Evolutionary conservation across 2,888 invertebrate species (phyloP), one percentile per base, ranked within the genome.

Genomic region (Rhorus exstirpatorius): DNA sequence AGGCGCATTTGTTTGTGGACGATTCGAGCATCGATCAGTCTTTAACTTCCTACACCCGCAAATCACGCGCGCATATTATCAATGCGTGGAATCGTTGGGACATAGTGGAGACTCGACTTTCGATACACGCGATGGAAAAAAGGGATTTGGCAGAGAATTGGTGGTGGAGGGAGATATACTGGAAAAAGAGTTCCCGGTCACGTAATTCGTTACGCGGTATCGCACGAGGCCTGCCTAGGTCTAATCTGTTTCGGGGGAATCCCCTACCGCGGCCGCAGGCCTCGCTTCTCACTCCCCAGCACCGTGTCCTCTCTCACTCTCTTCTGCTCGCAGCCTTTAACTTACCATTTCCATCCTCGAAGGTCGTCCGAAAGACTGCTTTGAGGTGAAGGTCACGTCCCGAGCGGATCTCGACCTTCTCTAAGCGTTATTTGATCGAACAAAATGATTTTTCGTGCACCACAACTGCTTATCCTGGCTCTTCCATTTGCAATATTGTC

Each of bases 311-410:
- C 21, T 41, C 55, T 58, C 49, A 44, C 24, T 58, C 35, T 67
- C 71, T 67, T 65, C 55, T 8, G 12, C 61, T n/a, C n/a, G n/a
- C 49, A n/a, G 14, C 49, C 41, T 71, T 70, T 67, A 51, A 3
- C 60, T 60, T 46, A 19, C 74, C 61, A 24, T 77, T 79, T 49
- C 65, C 68, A 71, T 63, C 60, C 63, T 74, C 80, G 79, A 84
- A 84, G 83, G 84, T 81, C 83, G 71, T 71, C 60, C 70, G 65
- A 68, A 72, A 77, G 70, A 72, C 46, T 63, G 53, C 19, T 46
- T 71, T 75, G 87, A 85, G 88, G 88, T 87, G 89, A 89, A 89
- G 89, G 89, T 87, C 88, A 87, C 88, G 88, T 88, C 83, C 49
- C 77, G 46, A 61, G 46, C 74, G 58, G 65, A 82, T 81, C 74